Conservation (phyloP, 2,113 vertebrate species). For the Crotalus helleri region DNA sequence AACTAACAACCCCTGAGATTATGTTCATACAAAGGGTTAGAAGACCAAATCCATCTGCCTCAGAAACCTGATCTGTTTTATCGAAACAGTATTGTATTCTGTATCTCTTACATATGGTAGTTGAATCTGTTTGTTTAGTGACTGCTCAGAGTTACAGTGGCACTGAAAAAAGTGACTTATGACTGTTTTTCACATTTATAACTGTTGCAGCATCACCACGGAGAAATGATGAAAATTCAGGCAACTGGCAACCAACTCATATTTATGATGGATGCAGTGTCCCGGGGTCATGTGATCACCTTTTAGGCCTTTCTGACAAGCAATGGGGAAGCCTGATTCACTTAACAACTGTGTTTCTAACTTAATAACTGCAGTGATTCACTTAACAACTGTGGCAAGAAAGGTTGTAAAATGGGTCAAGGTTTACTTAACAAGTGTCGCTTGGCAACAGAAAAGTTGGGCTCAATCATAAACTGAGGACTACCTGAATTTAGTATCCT, state of each 20-base stretch:
- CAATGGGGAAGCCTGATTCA: neutral
- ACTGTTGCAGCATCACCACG: neutral
- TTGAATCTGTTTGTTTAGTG: neutral
- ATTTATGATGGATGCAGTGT: neutral
- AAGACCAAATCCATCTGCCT: slow-evolving; percentile 26
- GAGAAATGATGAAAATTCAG: neutral
- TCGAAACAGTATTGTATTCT: slow-evolving; percentile 7
- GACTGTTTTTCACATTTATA: neutral
- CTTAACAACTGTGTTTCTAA: too few species aligned
- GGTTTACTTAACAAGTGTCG: neutral
- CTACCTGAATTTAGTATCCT: neutral
- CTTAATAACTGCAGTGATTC: neutral
- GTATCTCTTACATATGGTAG: neutral
- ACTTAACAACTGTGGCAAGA: neutral
- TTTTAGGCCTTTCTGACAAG: neutral
- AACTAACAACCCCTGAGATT: neutral
- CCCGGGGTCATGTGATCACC: neutral
- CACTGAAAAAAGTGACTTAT: neutral
- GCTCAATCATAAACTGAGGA: neutral
- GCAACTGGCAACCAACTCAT: neutral
- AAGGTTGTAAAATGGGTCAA: neutral
- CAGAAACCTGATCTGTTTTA: neutral
- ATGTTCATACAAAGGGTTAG: neutral
- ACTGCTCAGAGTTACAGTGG: neutral
- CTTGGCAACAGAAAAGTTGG: neutral